Percentiles rank a stretch among this genome's conserved stretches.
phyloP scores from a whole-genome alignment of 2,888 invertebrate species.

The Pheosia gnoma region DNA sequence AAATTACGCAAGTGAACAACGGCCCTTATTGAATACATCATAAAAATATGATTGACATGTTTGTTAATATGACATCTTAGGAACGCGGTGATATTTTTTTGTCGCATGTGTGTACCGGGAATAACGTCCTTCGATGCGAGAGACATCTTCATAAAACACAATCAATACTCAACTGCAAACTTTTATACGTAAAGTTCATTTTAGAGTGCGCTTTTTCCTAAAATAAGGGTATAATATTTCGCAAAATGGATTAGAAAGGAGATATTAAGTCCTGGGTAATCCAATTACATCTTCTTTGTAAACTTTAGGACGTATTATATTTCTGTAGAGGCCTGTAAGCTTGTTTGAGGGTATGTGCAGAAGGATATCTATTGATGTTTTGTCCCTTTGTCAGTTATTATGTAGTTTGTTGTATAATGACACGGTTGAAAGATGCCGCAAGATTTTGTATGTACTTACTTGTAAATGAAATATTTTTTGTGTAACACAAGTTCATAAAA shows the following conservation, averaged over 20 bases:
- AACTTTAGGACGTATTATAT: conserved; percentile 81
- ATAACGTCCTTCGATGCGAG: conserved; percentile 23
- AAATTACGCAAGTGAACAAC: conserved; percentile 80
- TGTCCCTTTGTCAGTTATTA: conserved; percentile 66
- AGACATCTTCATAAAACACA: conserved; percentile 10
- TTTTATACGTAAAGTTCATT: background rate
- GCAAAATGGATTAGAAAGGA: conserved; percentile 66
- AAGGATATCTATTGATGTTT: conserved; percentile 66
- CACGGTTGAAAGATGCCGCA: conserved; percentile 60
- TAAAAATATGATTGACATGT: conserved; percentile 84
- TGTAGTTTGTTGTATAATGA: conserved; percentile 48
- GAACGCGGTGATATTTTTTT: conserved; percentile 82
- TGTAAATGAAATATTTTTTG: conserved; percentile 10
- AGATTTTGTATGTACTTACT: conserved; percentile 3
- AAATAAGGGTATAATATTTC: conserved; percentile 50
- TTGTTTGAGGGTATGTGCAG: conserved; percentile 70
- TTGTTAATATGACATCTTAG: conserved; percentile 84
- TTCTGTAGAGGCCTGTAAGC: conserved; percentile 77
- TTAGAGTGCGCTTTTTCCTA: conserved; percentile 8
- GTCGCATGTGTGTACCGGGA: conserved; percentile 66
- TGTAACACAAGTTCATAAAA: background rate
- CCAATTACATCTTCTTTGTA: conserved; percentile 81
- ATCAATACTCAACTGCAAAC: conserved; percentile 16
- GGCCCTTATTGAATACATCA: conserved; percentile 73
- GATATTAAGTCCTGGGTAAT: conserved; percentile 81